phyloP scores from a whole-genome alignment of 2,888 invertebrate genomes.

The Eupithecia subumbrata region DNA sequence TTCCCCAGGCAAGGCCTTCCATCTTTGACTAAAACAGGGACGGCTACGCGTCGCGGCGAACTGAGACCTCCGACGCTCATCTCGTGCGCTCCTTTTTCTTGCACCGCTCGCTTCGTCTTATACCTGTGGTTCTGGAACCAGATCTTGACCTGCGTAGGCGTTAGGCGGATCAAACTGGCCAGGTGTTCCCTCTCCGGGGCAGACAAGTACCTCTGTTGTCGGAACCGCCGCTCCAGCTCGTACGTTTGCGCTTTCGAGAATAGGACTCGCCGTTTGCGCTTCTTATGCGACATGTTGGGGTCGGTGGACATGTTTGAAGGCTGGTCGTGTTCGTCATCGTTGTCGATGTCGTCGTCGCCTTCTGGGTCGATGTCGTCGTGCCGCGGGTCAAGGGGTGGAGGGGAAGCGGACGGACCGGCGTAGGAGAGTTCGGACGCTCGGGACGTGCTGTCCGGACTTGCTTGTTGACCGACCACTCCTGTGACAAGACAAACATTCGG shows the following conservation, averaged over 20 bases:
- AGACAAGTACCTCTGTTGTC: slow-evolving; percentile 97
- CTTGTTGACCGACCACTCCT: slow-evolving; percentile 86
- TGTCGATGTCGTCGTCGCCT: slow-evolving; percentile 82
- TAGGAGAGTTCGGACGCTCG: slow-evolving; percentile 91
- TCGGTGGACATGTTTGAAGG: slow-evolving; percentile 65
- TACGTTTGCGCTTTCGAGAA: slow-evolving; percentile 99
- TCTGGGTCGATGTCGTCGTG: slow-evolving; percentile 67
- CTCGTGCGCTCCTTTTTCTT: slow-evolving; percentile 93
- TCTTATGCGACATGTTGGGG: slow-evolving; percentile 87
- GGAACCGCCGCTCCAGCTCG: slow-evolving; percentile 96
- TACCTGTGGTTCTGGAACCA: slow-evolving; percentile 99
- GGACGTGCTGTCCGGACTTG: slow-evolving; percentile 94
- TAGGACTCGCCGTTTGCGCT: slow-evolving; percentile 97
- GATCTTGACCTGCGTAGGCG: slow-evolving; percentile 99
- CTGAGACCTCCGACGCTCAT: slow-evolving; percentile 87
- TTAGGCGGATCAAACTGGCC: slow-evolving; percentile 96
- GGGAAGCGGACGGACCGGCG: slow-evolving; percentile 73
- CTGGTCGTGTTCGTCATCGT: slow-evolving; percentile 82
- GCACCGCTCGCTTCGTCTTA: slow-evolving; percentile 98
- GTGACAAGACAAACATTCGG: slow-evolving; percentile 53
- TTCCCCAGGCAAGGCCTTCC: slow-evolving; percentile 94
- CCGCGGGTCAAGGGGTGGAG: slow-evolving; percentile 66
- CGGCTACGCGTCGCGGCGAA: slow-evolving; percentile 96
- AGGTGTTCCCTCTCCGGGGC: slow-evolving; percentile 99
- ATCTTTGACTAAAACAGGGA: slow-evolving; percentile 96